phyloP scores from a whole-genome alignment of 1,140 invertebrate genomes.

The Uloborus diversus region DNA sequence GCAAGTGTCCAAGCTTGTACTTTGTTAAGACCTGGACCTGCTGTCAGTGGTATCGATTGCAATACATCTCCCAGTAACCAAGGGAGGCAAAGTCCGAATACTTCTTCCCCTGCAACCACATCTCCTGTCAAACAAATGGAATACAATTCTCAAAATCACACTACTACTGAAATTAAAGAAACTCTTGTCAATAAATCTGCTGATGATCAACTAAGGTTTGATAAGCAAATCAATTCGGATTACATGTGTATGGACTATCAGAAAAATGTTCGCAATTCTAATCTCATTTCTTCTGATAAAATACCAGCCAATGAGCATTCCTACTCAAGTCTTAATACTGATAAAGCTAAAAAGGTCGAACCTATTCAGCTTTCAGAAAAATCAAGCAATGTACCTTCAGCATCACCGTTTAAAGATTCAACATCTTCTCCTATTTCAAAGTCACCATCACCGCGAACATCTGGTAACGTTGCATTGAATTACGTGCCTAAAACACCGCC shows the following conservation, averaged over 20 bases:
- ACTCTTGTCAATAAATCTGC: neutral
- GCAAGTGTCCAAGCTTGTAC: neutral
- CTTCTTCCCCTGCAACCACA: neutral
- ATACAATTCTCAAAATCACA: neutral
- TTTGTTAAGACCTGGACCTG: neutral
- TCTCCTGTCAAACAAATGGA: neutral
- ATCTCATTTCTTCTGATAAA: neutral
- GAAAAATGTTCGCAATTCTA: neutral
- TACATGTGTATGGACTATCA: constrained; percentile 50
- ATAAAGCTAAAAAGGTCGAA: neutral
- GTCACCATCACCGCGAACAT: constrained; percentile 4
- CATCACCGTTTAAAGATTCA: constrained; percentile 31
- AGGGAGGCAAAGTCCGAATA: neutral
- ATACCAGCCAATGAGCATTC: constrained; percentile 2
- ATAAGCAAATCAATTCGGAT: constrained; percentile 2
- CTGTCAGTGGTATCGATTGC: neutral
- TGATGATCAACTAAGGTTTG: neutral
- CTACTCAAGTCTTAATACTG: neutral
- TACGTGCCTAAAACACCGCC: constrained; percentile 45
- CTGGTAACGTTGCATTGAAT: neutral
- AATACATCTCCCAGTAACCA: neutral
- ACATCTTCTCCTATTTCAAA: constrained; percentile 23
- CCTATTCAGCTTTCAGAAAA: neutral
- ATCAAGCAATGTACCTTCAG: neutral
- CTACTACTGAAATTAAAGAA: neutral